Evolutionary conservation across 2,888 invertebrate species (phyloP), one percentile per base, ranked within the genome.

Genomic region (Rhagium mordax): DNA sequence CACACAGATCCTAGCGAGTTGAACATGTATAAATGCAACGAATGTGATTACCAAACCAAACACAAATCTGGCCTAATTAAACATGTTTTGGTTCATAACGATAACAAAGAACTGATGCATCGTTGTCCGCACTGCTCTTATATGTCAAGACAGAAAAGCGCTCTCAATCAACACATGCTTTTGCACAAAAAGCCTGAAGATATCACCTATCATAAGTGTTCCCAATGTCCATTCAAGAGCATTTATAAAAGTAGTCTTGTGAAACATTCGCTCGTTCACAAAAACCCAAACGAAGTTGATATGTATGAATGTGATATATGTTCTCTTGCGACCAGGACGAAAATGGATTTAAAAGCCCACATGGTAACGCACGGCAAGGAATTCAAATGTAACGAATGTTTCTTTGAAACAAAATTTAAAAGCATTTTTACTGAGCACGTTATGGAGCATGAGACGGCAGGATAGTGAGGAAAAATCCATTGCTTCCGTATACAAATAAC

Each of bases 121-220:
- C 29, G 8, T 5, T 33, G 8, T 33, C 5, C 29, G 7, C 29
- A 4, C 29, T 33, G 5, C 8, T 8, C 29, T 33, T 8, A 24
- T 6, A 24, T 24, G 24, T 3, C 29, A 33, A 33, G 8, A 33
- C 29, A 33, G 1, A 33, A 33, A 8, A 33, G 29, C 8, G 29
- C 29, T 33, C 29, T 33, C 29, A 33, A 33, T 33, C 29, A 33
- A 18, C 70, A 70, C 18, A 59, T 70, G 24, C 41, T 61, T n/a
- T 24, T 18, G 27, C 66, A 55, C 53, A 55, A 49, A 72, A 62
- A 49, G 6, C 62, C 62, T 16, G 66, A 53, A 18, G 62, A 62
- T 27, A n/a, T 21, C 20, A 62, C 21, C 1, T 61, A 20, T 51
- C 61, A 70, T 53, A 70, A 67, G 29, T 72, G 71, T 24, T 60